phyloP scores from a whole-genome alignment of 2,797 vertebrate species.

The Sebastes itinus region DNA sequence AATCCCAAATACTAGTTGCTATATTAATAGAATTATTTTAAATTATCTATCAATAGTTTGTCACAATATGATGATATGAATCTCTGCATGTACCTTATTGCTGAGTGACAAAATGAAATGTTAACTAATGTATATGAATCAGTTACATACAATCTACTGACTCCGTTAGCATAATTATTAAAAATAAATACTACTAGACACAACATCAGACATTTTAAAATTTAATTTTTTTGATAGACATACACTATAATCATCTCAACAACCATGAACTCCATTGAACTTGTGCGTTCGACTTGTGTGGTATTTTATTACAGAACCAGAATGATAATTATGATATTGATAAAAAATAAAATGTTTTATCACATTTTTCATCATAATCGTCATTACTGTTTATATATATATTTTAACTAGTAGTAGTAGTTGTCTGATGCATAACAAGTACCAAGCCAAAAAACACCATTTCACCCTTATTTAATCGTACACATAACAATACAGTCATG shows the following conservation, averaged over 20 bases:
- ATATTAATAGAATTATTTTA: not conserved
- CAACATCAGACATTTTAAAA: not conserved
- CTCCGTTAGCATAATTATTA: not conserved
- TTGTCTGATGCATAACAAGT: not conserved
- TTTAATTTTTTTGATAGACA: not conserved
- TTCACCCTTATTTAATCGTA: not conserved
- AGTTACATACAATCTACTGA: not conserved
- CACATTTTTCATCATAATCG: not conserved
- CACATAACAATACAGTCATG: too few species aligned
- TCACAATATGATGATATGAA: not conserved
- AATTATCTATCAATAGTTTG: not conserved
- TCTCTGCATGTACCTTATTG: not conserved
- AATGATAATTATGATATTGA: not conserved
- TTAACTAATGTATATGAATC: not conserved
- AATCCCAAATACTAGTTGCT: not conserved
- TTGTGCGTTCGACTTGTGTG: not conserved
- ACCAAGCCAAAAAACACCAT: rapidly evolving
- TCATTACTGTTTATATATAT: too few species aligned
- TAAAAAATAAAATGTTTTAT: not conserved
- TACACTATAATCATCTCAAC: not conserved
- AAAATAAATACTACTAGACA: not conserved
- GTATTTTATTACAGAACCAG: not conserved
- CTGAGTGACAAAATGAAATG: not conserved
- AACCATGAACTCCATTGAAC: not conserved
- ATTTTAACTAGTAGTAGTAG: not conserved